Evolutionary conservation across 2,797 vertebrate species (phyloP), one percentile per base, ranked within the genome.

Genomic region (Stomatorhinus walkeri): DNA sequence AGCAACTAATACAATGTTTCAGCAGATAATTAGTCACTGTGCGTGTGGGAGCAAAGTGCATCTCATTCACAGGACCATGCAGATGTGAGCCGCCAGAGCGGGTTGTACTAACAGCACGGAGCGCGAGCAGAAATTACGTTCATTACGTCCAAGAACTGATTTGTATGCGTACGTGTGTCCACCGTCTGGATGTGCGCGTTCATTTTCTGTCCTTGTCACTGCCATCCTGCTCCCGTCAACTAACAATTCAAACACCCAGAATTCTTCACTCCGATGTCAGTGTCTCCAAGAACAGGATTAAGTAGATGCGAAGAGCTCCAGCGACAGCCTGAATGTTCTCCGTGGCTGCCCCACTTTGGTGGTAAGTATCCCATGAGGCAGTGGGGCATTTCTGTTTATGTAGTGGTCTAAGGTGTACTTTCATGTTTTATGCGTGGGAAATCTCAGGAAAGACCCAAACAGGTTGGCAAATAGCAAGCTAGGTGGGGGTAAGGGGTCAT

Each of bases 1-100:
- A 95, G 94, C 92, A 94, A 92, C 93, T 94, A 94, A 95, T 95
- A 93, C 92, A 94, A 92, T 92, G 91, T 94, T 93, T 94, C 92
- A 91, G 91, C 89, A 93, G 93, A 94, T 94, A 94, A 95, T 95
- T 94, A 96, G 94, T 94, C 94, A 93, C 90, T 91, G 91, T 89
- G 91, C 64, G 87, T 92, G 91, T 92, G 88, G 90, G 90, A 91
- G 90, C 91, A 92, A 90, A 83, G 52, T 85, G 85, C 85, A 72
- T 90, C 89, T 86, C 54, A 89, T 85, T 85, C 83, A 79, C 84
- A 85, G 81, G 32, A 83, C 87, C 59, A 87, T 85, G 46, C 88
- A 88, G 86, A 61, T 88, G 85, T 81, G 72, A 91, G 79, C 90
- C 90, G 90, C 86, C 76, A 85, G 89, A 48, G 87, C 88, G 88